Base-by-base conservation (phyloP, 1,140 invertebrate genomes). In the Andrena cerasifolii region DNA sequence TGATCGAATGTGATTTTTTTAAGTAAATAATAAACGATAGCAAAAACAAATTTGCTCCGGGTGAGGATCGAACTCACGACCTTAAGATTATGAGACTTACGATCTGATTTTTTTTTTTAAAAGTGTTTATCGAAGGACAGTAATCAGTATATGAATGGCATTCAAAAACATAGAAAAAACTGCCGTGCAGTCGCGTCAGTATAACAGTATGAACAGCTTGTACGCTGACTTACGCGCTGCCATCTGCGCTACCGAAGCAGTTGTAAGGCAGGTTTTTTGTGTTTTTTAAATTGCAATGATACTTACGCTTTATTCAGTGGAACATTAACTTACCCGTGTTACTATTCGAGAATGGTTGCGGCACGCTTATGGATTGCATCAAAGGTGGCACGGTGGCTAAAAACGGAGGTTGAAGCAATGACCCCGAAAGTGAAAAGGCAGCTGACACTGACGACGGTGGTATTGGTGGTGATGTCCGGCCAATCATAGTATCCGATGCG, bases 61-160 rank as follows among this genome's bases (percentile, higher is more conserved):
- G 96, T 97, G 96, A 97, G 96, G 96, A 96, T 97, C 96, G 96
- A 97, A 97, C 96, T 97, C 96, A 97, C 96, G 97, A 97, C 97
- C 97, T 97, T 97, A 96, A 97, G 96, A 97, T 97, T 97, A 97
- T 97, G 96, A 97, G 97, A 97, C 97, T 97, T n/a, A n/a, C n/a
- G n/a, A n/a, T n/a, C n/a, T n/a, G n/a, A n/a, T n/a, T n/a, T n/a
- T n/a, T n/a, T n/a, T n/a, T n/a, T n/a, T n/a, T n/a, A n/a, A n/a
- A n/a, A n/a, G n/a, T n/a, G n/a, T n/a, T n/a, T n/a, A n/a, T n/a
- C n/a, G n/a, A n/a, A n/a, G n/a, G n/a, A n/a, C n/a, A n/a, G n/a
- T n/a, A n/a, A n/a, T n/a, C n/a, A n/a, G n/a, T n/a, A n/a, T n/a
- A n/a, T n/a, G n/a, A n/a, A n/a, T n/a, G n/a, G n/a, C n/a, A n/a